Evolutionary conservation across 1,140 invertebrate genomes (phyloP).

Genomic region (Littorina saxatilis): DNA sequence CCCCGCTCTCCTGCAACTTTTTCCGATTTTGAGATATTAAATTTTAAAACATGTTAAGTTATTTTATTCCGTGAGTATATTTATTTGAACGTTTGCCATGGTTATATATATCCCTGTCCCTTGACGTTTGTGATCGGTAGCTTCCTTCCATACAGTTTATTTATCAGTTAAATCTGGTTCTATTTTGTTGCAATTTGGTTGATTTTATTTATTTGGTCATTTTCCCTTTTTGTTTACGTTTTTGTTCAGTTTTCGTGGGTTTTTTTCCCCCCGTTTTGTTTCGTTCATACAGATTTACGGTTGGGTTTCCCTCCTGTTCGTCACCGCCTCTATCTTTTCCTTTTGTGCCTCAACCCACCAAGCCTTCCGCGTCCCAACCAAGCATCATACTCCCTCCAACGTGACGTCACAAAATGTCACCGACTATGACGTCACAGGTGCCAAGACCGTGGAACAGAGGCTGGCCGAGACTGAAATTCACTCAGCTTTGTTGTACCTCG

Average conservation of each 20-base stretch:
- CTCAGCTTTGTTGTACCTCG: constrained; percentile 46
- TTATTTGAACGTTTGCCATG: not conserved
- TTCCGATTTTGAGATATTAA: too few relatives aligned
- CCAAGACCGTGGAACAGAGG: not conserved
- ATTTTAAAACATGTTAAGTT: too few relatives aligned
- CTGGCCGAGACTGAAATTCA: constrained; percentile 24
- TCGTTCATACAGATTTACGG: constrained; percentile 48
- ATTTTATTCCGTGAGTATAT: too few relatives aligned
- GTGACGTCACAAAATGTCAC: not conserved
- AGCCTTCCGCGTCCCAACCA: constrained; percentile 33
- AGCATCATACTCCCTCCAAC: not conserved
- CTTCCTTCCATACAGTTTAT: too few relatives aligned
- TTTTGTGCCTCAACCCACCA: constrained; percentile 52
- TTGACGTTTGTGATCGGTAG: too few relatives aligned
- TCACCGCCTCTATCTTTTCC: constrained; percentile 55
- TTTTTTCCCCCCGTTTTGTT: not conserved
- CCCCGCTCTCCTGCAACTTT: too few relatives aligned
- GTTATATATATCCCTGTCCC: not conserved
- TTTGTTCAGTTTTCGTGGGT: not conserved
- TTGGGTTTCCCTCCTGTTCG: constrained; percentile 48
- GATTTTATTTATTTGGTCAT: not conserved
- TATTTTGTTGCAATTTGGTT: not conserved
- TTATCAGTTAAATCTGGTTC: not conserved
- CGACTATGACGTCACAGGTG: not conserved
- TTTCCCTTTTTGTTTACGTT: not conserved